Evolutionary conservation across 2,113 vertebrate genomes (phyloP), one percentile per base, ranked within the genome.

Genomic region (Verasper variegatus): DNA sequence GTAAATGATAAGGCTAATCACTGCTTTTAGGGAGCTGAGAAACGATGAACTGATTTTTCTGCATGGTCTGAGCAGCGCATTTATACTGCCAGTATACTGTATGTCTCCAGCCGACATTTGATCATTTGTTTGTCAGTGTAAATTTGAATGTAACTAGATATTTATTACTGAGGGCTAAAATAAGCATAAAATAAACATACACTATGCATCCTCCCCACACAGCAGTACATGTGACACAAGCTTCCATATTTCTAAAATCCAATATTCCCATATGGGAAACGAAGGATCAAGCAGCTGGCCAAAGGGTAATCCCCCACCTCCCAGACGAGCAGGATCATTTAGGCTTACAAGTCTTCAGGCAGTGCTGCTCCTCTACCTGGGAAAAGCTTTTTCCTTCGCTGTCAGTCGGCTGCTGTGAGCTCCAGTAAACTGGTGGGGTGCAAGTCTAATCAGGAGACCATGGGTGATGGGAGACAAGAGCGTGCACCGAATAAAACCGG

Each of bases 361-460:
- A n/a, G 59, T 55, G 69, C 62, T 68, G 78, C 71, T 74, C 18
- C 70, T 84, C 63, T 76, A 80, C 74, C 80, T 81, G 77, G 74
- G 83, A 82, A 90, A 79, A 71, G 76, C 75, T 81, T 81, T 88
- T 82, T 75, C 66, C 71, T 65, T 74, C 64, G 79, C 78, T 83
- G 84, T 73, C 84, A 86, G 72, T 71, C 2, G 21, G 51, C 60
- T 70, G 68, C 80, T 78, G 40, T 66, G 86, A 88, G 63, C 78
- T 74, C 57, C 62, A 66, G 73, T 86, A 81, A 51, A 82, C 71
- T 80, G 80, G 20, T 23, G 60, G 52, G 51, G 52, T 51, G 51
- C 23, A 18, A 18, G 63, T 74, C 80, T 79, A 88, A 90, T 92
- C 87, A 89, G 86, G 71, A 81, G 78, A 85, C 85, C 77, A 71